Conservation (phyloP, 1,140 invertebrate genomes). For the Helicoverpa zea region DNA sequence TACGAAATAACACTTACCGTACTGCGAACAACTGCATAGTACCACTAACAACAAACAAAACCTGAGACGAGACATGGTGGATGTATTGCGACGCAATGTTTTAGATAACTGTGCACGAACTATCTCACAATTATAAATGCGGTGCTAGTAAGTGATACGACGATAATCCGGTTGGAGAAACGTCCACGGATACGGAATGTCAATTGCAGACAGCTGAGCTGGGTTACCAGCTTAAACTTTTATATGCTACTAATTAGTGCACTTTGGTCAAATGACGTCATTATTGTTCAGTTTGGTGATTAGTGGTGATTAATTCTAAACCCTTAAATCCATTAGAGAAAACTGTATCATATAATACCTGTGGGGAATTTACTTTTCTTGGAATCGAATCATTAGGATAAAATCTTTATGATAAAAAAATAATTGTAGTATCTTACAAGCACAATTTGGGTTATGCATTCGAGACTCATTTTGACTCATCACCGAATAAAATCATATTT, state of each 20-base stretch:
- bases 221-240: constrained; percentile 18
- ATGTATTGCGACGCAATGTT: constrained; percentile 46
- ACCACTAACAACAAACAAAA: constrained; percentile 70
- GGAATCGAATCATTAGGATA: too few relatives aligned
- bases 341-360: too few relatives aligned
- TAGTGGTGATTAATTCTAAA: too few relatives aligned
- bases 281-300: too few relatives aligned
- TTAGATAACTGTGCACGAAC: constrained; percentile 56
- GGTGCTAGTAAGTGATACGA: constrained; percentile 64
- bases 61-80: constrained; percentile 72
- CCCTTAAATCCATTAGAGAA: too few relatives aligned
- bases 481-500: too few relatives aligned
- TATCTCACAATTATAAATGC: constrained; percentile 62
- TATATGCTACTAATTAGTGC: constrained; percentile 43
- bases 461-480: too few relatives aligned
- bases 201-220: constrained; percentile 34
- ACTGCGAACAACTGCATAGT: constrained; percentile 67
- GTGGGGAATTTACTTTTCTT: too few relatives aligned
- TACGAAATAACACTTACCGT: constrained; percentile 70
- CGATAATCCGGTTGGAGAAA: constrained; percentile 55
- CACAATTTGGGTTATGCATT: too few relatives aligned
- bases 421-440: too few relatives aligned
- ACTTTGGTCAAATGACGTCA: neutral
- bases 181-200: constrained; percentile 53
- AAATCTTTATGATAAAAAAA: too few relatives aligned